Base-by-base conservation (phyloP, 2,797 vertebrate species). In the Monodelphis domestica region DNA sequence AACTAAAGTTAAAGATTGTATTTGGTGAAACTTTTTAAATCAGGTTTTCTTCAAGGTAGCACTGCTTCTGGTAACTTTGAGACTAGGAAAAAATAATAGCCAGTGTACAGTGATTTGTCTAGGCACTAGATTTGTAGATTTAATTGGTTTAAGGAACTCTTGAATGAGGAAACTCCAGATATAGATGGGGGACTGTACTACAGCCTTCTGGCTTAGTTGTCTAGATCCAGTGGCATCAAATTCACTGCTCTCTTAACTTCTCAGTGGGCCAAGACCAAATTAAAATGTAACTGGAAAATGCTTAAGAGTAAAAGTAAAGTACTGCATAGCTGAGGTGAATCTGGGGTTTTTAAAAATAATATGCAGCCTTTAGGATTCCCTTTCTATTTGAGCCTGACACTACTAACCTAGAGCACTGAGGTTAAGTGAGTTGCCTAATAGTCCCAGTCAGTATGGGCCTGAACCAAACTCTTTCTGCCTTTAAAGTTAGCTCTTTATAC, bases 1-100 rank as follows among this genome's bases (percentile, higher is more conserved):
- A 50, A 21, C 17, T 70, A 14, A n/a, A n/a, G 4, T 70, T 84
- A 84, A 84, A 50, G 70, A 12, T 84, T 84, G 38, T 84, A 24
- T 78, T 84, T 24, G 12, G 21, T 26, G 38, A 78, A 78, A 78
- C 70, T 91, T 53, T 55, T 91, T 91, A 88, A 91, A 91, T 93
- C 14, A 53, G 53, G 92, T 38, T 21, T 91, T 11, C 52, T 29
- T 12, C 56, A 87, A 54, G 9, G 29, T 92, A 56, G 30, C 63
- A 50, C 38, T 45, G 38, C 70, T 84, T 45, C 24, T 84, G 9
- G 24, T 84, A 84, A 84, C 5, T 84, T 50, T 84, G 38, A 84
- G 33, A 84, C 21, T 50, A 84, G 70, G 78, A 84, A 50, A 78
- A 84, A 84, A 26, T 45, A 26, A 12, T 50, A 84, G 70, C 63